Percentiles rank a stretch among this genome's conserved stretches.
phyloP scores from a whole-genome alignment of 1,140 invertebrate genomes.

The Ericerus pela region DNA sequence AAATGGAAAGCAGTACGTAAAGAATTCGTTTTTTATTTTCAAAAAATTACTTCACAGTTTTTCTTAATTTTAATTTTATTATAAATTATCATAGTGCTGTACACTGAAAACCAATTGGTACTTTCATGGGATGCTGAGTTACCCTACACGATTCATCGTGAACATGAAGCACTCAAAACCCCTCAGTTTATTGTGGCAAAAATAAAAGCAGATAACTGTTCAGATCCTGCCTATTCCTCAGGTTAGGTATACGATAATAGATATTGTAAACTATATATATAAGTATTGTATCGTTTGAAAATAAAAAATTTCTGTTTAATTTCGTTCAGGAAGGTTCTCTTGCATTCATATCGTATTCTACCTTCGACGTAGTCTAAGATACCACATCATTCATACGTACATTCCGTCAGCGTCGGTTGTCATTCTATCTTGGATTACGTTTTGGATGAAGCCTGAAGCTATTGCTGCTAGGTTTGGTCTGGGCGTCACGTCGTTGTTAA shows the following conservation, averaged over 20 bases:
- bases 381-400: background rate
- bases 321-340: background rate
- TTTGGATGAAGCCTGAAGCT: background rate
- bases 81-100: background rate
- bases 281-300: background rate
- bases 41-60: background rate
- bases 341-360: background rate
- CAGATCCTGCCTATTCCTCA: no score
- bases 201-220: background rate
- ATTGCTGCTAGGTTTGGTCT: background rate
- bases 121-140: background rate
- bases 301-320: slow-evolving; percentile 2
- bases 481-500: background rate
- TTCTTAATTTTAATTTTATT: background rate
- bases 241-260: background rate
- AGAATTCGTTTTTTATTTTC: background rate
- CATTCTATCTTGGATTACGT: background rate
- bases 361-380: background rate
- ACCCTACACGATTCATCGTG: background rate
- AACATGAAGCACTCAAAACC: background rate
- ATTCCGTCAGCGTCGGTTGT: background rate
- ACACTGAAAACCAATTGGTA: background rate
- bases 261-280: background rate
- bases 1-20: background rate
- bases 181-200: background rate